Evolutionary conservation across 2,113 vertebrate genomes (phyloP), one percentile per base, ranked within the genome.

Genomic region (Phrynosoma platyrhinos): DNA sequence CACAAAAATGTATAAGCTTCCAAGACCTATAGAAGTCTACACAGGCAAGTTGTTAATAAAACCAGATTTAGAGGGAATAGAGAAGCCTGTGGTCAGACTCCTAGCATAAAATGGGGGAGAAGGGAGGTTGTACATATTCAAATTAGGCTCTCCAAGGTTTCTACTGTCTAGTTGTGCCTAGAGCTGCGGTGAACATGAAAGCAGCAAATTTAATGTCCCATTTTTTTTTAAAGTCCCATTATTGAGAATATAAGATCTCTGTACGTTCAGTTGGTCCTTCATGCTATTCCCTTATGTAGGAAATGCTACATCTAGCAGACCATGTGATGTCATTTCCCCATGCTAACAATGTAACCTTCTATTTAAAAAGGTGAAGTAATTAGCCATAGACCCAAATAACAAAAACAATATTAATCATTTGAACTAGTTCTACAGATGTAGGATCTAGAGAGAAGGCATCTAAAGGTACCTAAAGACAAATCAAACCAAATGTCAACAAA

Each of bases 401-500:
- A 66, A 66, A 18, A 66, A 66, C 64, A 20, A 66, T 21, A 66
- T 20, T 21, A 23, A 66, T 9, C 27, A 71, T 23, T 30, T 68
- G n/a, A 81, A 64, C 2, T 30, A 40, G 8, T 21, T 52, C 40
- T 36, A 23, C 4, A 10, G 23, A 7, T 84, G 18, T 4, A 16
- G 74, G 64, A 9, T 75, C n/a, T 32, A 62, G 2, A 91, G 8
- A 52, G 91, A 93, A 92, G 76, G 36, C 74, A 53, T 47, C 20
- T 62, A 88, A 87, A 79, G 90, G 85, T 92, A 62, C 58, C 58
- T 20, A 62, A 62, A 62, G 13, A 66, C 18, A 21, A 66, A 21
- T 91, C 88, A 92, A 87, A 62, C 5, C 79, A 81, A 76, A 86
- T 92, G 88, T 72, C 32, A 83, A 53, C 4, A 9, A 53, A 83